These are phyloP conservation scores for Okamejei kenojei DNA, from an alignment of 2,797 vertebrate species.

Conservation along the genomic window DNA sequence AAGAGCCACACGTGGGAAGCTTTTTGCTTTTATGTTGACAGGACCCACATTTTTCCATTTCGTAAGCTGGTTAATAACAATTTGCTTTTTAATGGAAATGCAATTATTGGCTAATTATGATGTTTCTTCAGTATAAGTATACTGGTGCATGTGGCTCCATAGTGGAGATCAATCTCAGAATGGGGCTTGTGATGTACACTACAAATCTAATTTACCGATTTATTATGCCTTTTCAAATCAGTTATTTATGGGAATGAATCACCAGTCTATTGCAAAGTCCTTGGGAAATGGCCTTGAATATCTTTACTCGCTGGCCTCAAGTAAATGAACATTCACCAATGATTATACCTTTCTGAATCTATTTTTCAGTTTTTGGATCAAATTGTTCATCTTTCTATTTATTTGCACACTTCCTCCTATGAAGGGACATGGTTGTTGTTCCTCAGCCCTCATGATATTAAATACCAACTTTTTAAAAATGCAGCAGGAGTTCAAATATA, in stretches of 20 bases:
- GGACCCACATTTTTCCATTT: too few species aligned
- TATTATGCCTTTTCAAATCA: neutral
- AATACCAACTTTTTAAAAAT: neutral
- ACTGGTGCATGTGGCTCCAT: neutral
- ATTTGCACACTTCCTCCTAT: neutral
- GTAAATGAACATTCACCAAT: neutral
- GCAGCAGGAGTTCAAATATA: neutral
- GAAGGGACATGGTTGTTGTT: neutral
- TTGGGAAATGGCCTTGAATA: neutral
- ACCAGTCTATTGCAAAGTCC: neutral
- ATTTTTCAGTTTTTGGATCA: neutral
- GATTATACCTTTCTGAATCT: neutral
- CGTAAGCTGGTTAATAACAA: neutral
- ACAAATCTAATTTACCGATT: neutral
- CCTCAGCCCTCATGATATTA: neutral
- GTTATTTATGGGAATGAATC: neutral
- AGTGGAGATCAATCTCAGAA: constrained; percentile 25
- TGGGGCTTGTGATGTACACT: constrained; percentile 22
- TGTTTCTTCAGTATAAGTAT: neutral
- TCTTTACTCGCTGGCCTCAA: neutral
- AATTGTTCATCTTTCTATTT: neutral
- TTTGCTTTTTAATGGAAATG: neutral
- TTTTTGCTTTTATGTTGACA: neutral
- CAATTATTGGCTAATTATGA: neutral
- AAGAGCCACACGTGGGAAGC: neutral